Base-by-base conservation (phyloP, 2,113 vertebrate genomes). In the Prolemur simus region DNA sequence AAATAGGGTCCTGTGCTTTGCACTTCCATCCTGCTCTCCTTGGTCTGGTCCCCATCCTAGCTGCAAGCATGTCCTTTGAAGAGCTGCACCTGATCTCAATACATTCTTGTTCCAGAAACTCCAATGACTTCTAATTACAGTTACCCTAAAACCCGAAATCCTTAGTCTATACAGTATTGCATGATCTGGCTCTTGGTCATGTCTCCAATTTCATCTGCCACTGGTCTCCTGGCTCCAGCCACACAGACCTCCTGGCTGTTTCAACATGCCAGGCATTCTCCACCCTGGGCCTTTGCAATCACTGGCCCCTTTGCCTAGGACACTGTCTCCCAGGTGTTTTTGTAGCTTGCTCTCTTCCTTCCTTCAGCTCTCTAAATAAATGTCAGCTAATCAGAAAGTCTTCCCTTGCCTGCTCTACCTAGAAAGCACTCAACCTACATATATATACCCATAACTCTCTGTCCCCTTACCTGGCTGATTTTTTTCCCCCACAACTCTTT, bases 261-360 rank as follows among this genome's bases (percentile, higher is more conserved):
- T 13, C 2, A 32, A 8, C 20, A 5, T 6, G 5, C 18, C 54
- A 64, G 60, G 5, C 3, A 0, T 54, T 14, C 18, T 56, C 18
- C 37, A 18, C 14, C 14, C 6, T 9, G n/a, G 8, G 20, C 37
- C 60, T 82, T 85, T 47, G 69, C 4, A 73, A 1, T 34, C 25
- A 18, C 10, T 27, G 18, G 39, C 12, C 27, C 23, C 29, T 77
- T n/a, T 74, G 37, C 15, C 56, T 78, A 71, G 68, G 63, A 4
- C 12, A 32, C 29, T 87, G 10, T 34, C 34, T 32, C 15, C 8
- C 17, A 10, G 14, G 37, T 84, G 83, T 27, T 89, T 71, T 27
- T 49, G 32, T 82, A 13, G 13, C n/a, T 58, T 49, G 5, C 27
- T 82, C 47, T 58, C 29, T 32, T 92, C 21, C 54, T 32, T 77